Base-by-base conservation (phyloP, 2,113 vertebrate species). In the Ariopsis seemanni region DNA sequence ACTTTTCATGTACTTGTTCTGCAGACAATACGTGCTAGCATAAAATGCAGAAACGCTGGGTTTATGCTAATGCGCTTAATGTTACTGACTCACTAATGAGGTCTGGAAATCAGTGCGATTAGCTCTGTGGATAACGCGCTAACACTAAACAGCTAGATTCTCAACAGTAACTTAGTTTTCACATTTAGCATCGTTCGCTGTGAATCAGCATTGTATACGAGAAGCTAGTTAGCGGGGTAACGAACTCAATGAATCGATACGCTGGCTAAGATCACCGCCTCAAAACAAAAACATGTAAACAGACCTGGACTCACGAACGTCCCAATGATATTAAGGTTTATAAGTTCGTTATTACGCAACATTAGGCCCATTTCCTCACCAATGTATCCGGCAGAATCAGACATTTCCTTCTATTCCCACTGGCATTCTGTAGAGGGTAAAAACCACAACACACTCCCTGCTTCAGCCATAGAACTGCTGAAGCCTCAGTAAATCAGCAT, bases 341-440 rank as follows among this genome's bases (percentile, higher is more conserved):
- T 27, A 55, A 52, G 62, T 10, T 50, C 11, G 11, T 82, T 81
- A 85, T 2, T 42, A 79, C 25, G 15, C 1, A 25, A 25, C 74
- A 71, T 25, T 11, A 52, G 1, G 34, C 5, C n/a, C 6, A 1
- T 60, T 17, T 27, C 7, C 85, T 88, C 74, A 88, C 85, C 60
- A 75, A 53, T 42, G 27, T 48, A n/a, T 74, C 50, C 22, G 12
- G 0, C 71, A 22, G 10, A 55, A 11, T 25, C 34, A 83, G 86
- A 79, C 84, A 85, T 84, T 78, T 71, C 62, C 80, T 92, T 84
- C 30, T 63, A 86, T 65, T 88, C 87, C 88, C 71, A 84, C 62
- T 86, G 67, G 67, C 93, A 93, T 95, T 90, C 84, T 42, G 67
- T 17, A 27, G 69, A 84, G 8, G 15, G 15, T 27, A 55, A 84